Conservation (phyloP, 2,888 invertebrate genomes). For the Brachylomia viminalis region DNA sequence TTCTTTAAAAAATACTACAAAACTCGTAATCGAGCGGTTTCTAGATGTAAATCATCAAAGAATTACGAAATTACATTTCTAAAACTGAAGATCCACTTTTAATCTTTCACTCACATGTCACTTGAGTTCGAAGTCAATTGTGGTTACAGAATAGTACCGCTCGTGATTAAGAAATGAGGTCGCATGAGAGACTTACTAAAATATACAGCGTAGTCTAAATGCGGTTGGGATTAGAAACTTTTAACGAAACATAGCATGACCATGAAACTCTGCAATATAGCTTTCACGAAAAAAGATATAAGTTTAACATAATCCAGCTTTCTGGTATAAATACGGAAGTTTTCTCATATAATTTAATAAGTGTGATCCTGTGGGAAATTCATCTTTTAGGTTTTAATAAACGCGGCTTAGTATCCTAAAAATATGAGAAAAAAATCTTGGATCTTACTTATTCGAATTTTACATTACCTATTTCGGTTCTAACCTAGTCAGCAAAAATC, state of each 20-base stretch:
- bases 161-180: slow-evolving; percentile 23
- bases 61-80: not conserved
- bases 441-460: not conserved
- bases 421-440: not conserved
- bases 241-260: slow-evolving; percentile 31
- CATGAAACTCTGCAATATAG: slow-evolving; percentile 31
- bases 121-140: not conserved
- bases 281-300: slow-evolving; percentile 41
- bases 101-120: not conserved
- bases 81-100: not conserved
- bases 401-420: not conserved
- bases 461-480: not conserved
- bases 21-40: not conserved
- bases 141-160: slow-evolving; percentile 6
- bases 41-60: not conserved
- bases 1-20: not conserved
- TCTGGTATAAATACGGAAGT: slow-evolving; percentile 26
- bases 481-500: not conserved
- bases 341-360: slow-evolving; percentile 30
- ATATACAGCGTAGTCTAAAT: slow-evolving; percentile 22
- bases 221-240: slow-evolving; percentile 22
- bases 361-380: slow-evolving; percentile 8
- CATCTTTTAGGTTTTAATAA: slow-evolving; percentile 24
- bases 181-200: slow-evolving; percentile 11
- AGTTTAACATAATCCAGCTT: slow-evolving; percentile 4